Conservation (phyloP, 2,113 vertebrate species). For the Ia io region DNA sequence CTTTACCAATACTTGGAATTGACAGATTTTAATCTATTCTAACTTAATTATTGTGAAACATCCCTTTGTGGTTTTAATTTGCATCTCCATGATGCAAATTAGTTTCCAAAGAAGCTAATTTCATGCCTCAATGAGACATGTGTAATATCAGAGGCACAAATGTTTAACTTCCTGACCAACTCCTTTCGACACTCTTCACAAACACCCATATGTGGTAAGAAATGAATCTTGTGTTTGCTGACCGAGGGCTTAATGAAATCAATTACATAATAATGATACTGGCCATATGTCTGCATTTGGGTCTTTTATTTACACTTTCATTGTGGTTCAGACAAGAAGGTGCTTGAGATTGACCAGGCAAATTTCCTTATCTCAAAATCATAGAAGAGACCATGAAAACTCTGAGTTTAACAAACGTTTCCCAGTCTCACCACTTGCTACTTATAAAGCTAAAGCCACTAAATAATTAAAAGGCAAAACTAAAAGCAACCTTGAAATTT, state of each 20-base stretch:
- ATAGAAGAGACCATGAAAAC: background rate
- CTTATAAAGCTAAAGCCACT: background rate
- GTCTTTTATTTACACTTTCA: background rate
- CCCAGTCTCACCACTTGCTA: background rate
- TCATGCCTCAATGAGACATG: background rate
- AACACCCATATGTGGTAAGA: background rate
- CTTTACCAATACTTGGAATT: background rate
- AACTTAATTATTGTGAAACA: conserved; percentile 1
- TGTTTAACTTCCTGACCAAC: background rate
- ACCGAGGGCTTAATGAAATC: background rate
- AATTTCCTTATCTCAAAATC: background rate
- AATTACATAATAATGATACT: background rate
- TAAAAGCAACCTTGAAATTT: conserved; percentile 5
- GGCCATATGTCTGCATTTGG: background rate
- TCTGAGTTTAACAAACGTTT: background rate
- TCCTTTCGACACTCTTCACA: background rate
- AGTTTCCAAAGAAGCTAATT: conserved; percentile 27
- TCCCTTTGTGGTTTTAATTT: background rate
- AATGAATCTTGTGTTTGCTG: conserved; percentile 22
- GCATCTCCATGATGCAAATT: background rate
- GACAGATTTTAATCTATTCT: background rate
- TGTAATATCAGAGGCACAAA: background rate
- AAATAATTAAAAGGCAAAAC: conserved; percentile 23
- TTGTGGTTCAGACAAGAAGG: background rate
- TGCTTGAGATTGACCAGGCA: background rate